Evolutionary conservation across 2,797 vertebrate genomes (phyloP).

Genomic region (Iguana delicatissima): DNA sequence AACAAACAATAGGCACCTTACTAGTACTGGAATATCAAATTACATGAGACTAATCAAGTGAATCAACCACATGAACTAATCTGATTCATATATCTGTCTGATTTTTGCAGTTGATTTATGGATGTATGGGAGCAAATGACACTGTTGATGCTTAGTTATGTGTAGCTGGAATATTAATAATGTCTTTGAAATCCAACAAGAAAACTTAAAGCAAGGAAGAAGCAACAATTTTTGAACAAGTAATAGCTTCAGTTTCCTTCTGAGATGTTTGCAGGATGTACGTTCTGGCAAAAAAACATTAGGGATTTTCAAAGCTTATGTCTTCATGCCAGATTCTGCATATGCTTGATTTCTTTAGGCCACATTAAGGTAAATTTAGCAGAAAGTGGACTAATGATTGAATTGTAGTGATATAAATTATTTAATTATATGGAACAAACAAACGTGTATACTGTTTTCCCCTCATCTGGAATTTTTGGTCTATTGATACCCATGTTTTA

Average conservation of each 20-base stretch:
- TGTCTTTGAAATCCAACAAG: background rate
- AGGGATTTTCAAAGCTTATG: background rate
- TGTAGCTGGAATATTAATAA: background rate
- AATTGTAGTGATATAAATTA: no score
- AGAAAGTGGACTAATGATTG: slow-evolving; percentile 6
- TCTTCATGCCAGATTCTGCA: background rate
- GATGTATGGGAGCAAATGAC: background rate
- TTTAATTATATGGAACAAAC: slow-evolving; percentile 18
- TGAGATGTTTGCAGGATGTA: background rate
- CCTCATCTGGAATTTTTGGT: no score
- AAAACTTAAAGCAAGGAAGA: background rate
- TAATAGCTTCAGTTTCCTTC: slow-evolving; percentile 33
- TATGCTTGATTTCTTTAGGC: slow-evolving; percentile 23
- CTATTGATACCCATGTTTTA: no score
- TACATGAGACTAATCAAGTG: background rate
- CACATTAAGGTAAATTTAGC: slow-evolving; percentile 7
- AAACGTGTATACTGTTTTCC: no score
- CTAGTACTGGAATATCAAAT: slow-evolving; percentile 8
- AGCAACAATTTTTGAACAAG: slow-evolving; percentile 12
- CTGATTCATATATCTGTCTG: background rate
- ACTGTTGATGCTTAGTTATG: background rate
- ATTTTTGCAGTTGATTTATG: background rate
- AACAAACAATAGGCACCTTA: background rate
- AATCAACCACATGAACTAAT: background rate
- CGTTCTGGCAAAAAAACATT: slow-evolving; percentile 17